A percentile compares a stretch with the other conserved stretches of the same genome.
phyloP scores from a whole-genome alignment of 1,140 invertebrate genomes.

The Drosophila repleta region DNA sequence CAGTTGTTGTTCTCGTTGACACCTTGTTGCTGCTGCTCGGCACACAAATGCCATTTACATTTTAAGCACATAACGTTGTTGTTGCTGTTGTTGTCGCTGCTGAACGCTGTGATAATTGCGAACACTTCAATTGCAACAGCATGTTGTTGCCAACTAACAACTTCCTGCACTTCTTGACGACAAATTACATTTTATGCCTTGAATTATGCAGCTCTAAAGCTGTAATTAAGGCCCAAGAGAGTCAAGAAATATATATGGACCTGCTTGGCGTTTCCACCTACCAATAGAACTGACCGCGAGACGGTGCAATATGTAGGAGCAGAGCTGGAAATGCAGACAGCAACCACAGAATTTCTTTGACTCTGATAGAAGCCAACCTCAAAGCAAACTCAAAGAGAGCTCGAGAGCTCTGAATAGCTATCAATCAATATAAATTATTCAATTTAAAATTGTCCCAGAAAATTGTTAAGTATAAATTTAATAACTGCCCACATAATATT shows the following conservation, averaged over 20 bases:
- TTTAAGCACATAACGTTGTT: slow-evolving; percentile 71
- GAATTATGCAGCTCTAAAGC: slow-evolving; percentile 39
- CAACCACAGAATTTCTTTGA: slow-evolving; percentile 3
- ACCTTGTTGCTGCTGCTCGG: slow-evolving; percentile 31
- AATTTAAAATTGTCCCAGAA: not conserved
- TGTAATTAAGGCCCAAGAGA: slow-evolving; percentile 28
- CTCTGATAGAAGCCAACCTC: slow-evolving; percentile 49
- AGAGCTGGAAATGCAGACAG: slow-evolving; percentile 24
- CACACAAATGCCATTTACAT: slow-evolving; percentile 77
- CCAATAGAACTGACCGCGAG: slow-evolving; percentile 59
- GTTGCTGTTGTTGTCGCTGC: slow-evolving; percentile 41
- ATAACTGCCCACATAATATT: too few species aligned
- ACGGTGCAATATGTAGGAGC: slow-evolving; percentile 68
- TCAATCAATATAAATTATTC: not conserved
- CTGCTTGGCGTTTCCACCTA: too few species aligned
- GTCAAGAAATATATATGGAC: not conserved
- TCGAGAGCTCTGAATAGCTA: not conserved
- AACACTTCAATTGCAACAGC: slow-evolving; percentile 54
- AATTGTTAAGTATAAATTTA: too few species aligned
- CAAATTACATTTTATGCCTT: slow-evolving; percentile 60
- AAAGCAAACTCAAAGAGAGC: slow-evolving; percentile 49
- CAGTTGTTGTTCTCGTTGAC: slow-evolving; percentile 40
- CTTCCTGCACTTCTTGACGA: slow-evolving; percentile 48
- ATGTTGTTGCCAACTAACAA: slow-evolving; percentile 61
- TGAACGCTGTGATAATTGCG: slow-evolving; percentile 72